A percentile compares a stretch with the other conserved stretches of the same genome.
Conservation (phyloP, 1,140 invertebrate genomes). For the Ditylenchus dipsaci region DNA sequence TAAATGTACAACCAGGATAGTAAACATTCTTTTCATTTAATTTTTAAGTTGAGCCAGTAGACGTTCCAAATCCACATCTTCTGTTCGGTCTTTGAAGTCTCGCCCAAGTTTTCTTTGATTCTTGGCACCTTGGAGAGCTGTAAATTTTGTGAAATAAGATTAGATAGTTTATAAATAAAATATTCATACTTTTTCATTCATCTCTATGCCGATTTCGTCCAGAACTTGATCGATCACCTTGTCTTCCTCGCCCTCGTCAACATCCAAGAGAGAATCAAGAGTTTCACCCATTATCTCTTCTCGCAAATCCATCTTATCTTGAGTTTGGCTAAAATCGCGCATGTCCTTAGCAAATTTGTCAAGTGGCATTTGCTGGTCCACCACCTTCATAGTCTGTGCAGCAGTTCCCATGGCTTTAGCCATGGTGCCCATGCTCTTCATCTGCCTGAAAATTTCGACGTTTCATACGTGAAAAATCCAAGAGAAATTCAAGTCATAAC, state of each 20-base stretch:
- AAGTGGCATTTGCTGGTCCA: conserved; percentile 82
- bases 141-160: not conserved
- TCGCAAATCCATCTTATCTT: conserved; percentile 84
- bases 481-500: not conserved
- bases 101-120: not conserved
- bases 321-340: conserved; percentile 75
- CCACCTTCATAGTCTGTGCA: conserved; percentile 71
- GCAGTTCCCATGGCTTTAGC: conserved; percentile 79
- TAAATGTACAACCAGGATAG: not conserved
- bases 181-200: conserved; percentile 72
- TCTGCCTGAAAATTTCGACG: conserved; percentile 65
- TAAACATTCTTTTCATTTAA: not conserved
- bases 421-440: conserved; percentile 79
- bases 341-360: conserved; percentile 75
- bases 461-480: not conserved
- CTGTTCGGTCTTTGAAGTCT: not conserved
- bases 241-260: conserved; percentile 82
- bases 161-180: not conserved
- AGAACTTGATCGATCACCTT: conserved; percentile 79
- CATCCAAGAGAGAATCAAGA: conserved; percentile 79
- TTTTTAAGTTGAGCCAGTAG: conserved; percentile 10
- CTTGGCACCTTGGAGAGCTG: conserved; percentile 1
- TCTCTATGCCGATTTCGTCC: conserved; percentile 91
- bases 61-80: conserved; percentile 16
- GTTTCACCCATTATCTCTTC: conserved; percentile 91